Evolutionary conservation across 2,888 invertebrate genomes (phyloP), one percentile per base, ranked within the genome.

Genomic region (Platynereis dumerilii): DNA sequence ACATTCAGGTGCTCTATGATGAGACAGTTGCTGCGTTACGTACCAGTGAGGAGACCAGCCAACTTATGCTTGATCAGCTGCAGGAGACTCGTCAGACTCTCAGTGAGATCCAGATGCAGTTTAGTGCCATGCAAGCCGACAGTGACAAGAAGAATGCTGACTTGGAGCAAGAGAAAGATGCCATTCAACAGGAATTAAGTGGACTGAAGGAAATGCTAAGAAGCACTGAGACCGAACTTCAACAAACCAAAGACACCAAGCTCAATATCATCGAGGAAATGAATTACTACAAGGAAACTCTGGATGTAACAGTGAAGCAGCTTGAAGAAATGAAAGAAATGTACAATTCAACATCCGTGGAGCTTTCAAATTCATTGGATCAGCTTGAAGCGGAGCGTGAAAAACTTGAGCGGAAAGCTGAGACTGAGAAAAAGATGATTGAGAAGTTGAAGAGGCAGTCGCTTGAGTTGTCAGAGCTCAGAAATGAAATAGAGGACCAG

Each of bases 401-500:
- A 34, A 34, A 34, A 34, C 34, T 7, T 34, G 7, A 34, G 12
- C 34, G 12, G 34, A 34, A 34, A 34, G 12, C 12, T 34, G 34
- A 34, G 34, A 34, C 7, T 7, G 34, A 34, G 12, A 34, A 34
- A 12, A 34, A 34, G 34, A 34, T 34, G 34, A 34, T 34, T 7
- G 34, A 34, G 12, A 34, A 34, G 12, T 12, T 34, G 12, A 34
- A 34, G 24, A 52, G 17, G 20, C 20, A 52, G 52, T n/a, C 20
- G 7, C 24, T 24, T 52, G 7, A 52, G 24, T 10, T 52, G 5
- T 22, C 20, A 10, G 52, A 52, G 24, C 52, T 52, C 7, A 52
- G 52, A 52, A 52, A 52, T 22, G 52, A n/a, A 22, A 7, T 52
- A 17, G 52, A 52, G 24, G 52, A 52, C 20, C 20, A 52, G 20